Evolutionary conservation across 2,797 vertebrate species (phyloP), one percentile per base, ranked within the genome.

Genomic region (Sylvilagus floridanus): DNA sequence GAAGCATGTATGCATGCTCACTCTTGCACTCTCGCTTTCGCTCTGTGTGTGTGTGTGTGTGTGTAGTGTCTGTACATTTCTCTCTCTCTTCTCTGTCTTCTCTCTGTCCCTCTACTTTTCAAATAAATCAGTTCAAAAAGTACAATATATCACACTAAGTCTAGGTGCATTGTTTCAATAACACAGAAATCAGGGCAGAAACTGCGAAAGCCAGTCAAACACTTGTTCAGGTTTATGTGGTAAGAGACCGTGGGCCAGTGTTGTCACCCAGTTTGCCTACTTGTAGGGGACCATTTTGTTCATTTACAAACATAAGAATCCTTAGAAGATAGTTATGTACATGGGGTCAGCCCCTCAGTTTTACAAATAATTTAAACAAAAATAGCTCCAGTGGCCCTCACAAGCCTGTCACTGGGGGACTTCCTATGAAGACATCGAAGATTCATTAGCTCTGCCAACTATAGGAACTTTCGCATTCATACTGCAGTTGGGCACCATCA

Each of bases 81-180:
- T 57, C 14, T 19, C 54, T 57, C 52, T 54, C 4, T 37, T 37
- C 52, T 54, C 11, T 54, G 52, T 16, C 54, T 57, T 57, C 54
- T 57, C 54, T 57, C 5, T 57, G 54, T 57, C 54, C 54, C 16
- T 57, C 16, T 57, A 57, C 54, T 57, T 13, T 57, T 57, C 54
- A 57, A 57, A 57, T 57, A 57, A 57, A 57, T 95, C 82, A 69
- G 24, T 75, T 89, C 50, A 77, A 26, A 83, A 86, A n/a, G 30
- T 57, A 71, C 1, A 8, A 60, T 57, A 17, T 22, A 37, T 76
- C 22, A 63, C 12, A 50, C 8, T 52, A 2, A 52, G n/a, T 32
- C 57, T 35, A 47, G 30, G 10, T 76, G 69, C 37, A 52, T 60
- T 54, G 19, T 37, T 78, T 42, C 28, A 73, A 42, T 35, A 68